Evolutionary conservation across 2,888 invertebrate species (phyloP).

Genomic region (Dasysyrphus tricinctus): DNA sequence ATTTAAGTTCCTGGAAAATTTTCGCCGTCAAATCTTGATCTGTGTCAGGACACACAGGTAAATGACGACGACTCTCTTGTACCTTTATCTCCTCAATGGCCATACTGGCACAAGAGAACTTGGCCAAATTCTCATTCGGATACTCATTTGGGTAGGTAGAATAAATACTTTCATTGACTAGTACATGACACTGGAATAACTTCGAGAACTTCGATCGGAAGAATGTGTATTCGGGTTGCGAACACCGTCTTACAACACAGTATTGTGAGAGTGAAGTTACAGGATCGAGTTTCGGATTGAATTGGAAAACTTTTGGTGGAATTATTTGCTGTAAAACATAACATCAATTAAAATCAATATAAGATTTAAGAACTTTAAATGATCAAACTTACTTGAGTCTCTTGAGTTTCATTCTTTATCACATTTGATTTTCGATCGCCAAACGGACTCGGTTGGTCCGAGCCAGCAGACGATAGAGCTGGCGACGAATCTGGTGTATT

Average conservation of each 20-base stretch:
- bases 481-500: conserved; percentile 75
- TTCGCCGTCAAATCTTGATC: conserved; percentile 80
- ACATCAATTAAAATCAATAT: conserved; percentile 20
- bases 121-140: conserved; percentile 78
- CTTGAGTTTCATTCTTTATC: conserved; percentile 73
- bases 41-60: conserved; percentile 78
- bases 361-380: background rate
- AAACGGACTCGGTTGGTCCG: conserved; percentile 70
- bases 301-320: conserved; percentile 77
- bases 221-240: conserved; percentile 78
- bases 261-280: conserved; percentile 79
- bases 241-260: conserved; percentile 78
- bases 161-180: conserved; percentile 79
- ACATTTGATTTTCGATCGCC: conserved; percentile 64
- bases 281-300: conserved; percentile 78
- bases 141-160: conserved; percentile 82
- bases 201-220: conserved; percentile 77
- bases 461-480: conserved; percentile 72
- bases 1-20: conserved; percentile 80
- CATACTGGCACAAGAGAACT: conserved; percentile 79
- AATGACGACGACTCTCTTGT: conserved; percentile 77
- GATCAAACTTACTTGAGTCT: conserved; percentile 64
- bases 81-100: conserved; percentile 80
- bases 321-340: conserved; percentile 72
- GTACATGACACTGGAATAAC: conserved; percentile 79